Evolutionary conservation across 2,113 vertebrate species (phyloP), one percentile per base, ranked within the genome.

Genomic region (Phasianus colchicus): DNA sequence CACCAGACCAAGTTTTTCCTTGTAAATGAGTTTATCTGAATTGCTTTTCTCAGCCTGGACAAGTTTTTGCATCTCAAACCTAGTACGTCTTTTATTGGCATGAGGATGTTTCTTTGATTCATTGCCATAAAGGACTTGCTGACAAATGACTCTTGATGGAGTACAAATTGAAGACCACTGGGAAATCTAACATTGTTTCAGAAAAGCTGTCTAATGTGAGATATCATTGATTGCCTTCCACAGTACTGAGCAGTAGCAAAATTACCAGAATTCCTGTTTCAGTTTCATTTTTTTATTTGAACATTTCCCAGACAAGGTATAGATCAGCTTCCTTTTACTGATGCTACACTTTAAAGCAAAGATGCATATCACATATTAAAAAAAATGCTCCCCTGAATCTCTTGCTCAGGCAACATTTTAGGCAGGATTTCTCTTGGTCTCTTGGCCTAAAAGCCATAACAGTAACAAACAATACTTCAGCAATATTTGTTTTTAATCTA

Each of bases 201-300:
- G 74, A 48, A 69, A 93, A 90, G 25, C 74, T 91, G 80, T 90
- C 95, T 94, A 88, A 97, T 95, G 88, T 95, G 70, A 92, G 75
- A 48, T 29, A 36, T 76, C 94, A 92, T 38, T 90, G 40, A 95
- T 83, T 93, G 34, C 42, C 42, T 92, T 71, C 58, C 55, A 81
- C 42, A 94, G 47, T 86, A 86, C 38, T 86, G 30, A 96, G 52
- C 78, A 88, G 38, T 57, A 71, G 72, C 3, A 73, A 86, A 86
- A 65, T 73, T 77, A 76, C 34, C 34, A 83, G 9, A 9, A 22
- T 27, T 83, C 77, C 0, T 27, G 3, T 78, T 76, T 38, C 86
- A 27, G 83, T 75, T 42, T 34, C 20, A 16, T 30, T 77, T 79
- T 76, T 57, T 61, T 24, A 65, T 88, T 75, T 36, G 9, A 40